phyloP scores from a whole-genome alignment of 2,888 invertebrate genomes.

The Mythimna ferrago region DNA sequence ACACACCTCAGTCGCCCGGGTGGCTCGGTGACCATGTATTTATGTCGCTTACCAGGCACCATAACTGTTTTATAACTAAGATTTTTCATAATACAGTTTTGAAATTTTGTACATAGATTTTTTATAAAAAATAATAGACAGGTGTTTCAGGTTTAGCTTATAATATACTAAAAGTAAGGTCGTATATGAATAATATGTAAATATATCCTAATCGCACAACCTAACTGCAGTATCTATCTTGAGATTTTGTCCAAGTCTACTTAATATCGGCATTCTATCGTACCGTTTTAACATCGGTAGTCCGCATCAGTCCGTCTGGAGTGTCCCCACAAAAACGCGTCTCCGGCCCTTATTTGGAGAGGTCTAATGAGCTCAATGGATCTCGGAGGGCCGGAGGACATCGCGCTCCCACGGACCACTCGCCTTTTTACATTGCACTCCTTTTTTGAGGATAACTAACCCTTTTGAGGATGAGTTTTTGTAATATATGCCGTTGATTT shows the following conservation, averaged over 20 bases:
- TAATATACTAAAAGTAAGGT: too few species aligned
- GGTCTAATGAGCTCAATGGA: conserved; percentile 81
- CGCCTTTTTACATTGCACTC: conserved; percentile 70
- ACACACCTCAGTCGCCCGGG: too few species aligned
- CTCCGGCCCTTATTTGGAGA: conserved; percentile 78
- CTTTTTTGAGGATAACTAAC: conserved; percentile 67
- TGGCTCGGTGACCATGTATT: too few species aligned
- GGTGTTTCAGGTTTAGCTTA: too few species aligned
- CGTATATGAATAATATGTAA: too few species aligned
- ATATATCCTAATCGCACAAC: background rate
- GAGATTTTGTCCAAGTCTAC: background rate
- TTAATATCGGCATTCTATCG: conserved; percentile 58
- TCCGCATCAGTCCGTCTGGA: conserved; percentile 62
- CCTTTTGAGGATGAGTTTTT: conserved; percentile 58
- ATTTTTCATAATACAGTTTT: too few species aligned
- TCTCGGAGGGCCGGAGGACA: conserved; percentile 64
- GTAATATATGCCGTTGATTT: conserved; percentile 13
- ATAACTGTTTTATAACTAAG: too few species aligned
- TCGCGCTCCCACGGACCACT: conserved; percentile 77
- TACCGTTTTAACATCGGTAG: conserved; percentile 66
- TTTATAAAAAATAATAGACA: too few species aligned
- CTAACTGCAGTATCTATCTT: background rate
- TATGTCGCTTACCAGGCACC: too few species aligned
- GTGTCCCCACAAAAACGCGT: conserved; percentile 71
- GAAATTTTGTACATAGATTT: too few species aligned